These are phyloP conservation scores for Poeciliopsis paucimaculata DNA, from an alignment of 2,797 vertebrate species.

Conservation along the genomic window DNA sequence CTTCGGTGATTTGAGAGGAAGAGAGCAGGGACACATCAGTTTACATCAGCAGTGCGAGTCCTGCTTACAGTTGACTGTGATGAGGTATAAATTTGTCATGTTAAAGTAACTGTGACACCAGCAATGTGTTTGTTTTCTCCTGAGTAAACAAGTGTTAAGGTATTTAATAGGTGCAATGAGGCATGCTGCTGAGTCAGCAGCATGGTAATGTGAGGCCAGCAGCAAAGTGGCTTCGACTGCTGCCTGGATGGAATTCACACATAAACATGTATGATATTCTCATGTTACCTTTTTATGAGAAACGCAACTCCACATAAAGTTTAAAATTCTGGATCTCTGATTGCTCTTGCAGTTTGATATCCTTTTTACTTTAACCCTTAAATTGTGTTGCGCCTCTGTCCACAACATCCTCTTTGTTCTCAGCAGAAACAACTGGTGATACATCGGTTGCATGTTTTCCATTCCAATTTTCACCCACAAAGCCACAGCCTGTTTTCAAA, in stretches of 20 bases:
- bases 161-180: conserved; percentile 66
- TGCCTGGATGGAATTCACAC: conserved; percentile 43
- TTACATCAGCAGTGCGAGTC: conserved; percentile 34
- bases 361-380: neutral
- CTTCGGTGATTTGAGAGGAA: conserved; percentile 38
- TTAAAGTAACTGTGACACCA: conserved; percentile 57
- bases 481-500: neutral
- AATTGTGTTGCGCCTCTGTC: neutral
- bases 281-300: neutral
- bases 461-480: neutral
- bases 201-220: conserved; percentile 46
- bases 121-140: conserved; percentile 48
- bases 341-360: neutral
- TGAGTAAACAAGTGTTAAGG: conserved; percentile 64
- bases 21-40: conserved; percentile 42
- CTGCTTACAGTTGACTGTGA: conserved; percentile 26
- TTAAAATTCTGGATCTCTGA: neutral
- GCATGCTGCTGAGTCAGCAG: conserved; percentile 59
- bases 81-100: conserved; percentile 39
- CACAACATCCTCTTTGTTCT: neutral
- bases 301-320: neutral
- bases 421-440: neutral
- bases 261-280: conserved; percentile 23
- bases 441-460: neutral
- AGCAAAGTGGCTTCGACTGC: conserved; percentile 46